phyloP scores from a whole-genome alignment of 2,113 vertebrate genomes.

The Talpa occidentalis region DNA sequence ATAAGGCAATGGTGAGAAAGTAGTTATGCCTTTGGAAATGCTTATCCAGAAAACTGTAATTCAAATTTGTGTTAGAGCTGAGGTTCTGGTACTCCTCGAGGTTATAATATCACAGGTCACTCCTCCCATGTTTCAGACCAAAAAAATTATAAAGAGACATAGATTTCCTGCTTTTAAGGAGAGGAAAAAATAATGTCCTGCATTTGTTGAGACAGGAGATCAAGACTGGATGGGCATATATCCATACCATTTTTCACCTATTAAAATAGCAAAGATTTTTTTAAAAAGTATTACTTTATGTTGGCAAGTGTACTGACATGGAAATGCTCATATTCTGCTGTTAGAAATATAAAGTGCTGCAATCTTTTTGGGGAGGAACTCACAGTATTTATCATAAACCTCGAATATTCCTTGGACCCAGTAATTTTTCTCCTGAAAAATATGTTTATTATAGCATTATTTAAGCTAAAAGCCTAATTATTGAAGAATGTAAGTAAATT shows the following conservation, averaged over 20 bases:
- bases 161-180: constrained; percentile 54
- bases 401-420: constrained; percentile 23
- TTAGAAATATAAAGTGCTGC: neutral
- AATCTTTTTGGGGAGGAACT: neutral
- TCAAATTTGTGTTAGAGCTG: neutral
- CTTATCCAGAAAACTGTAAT: neutral
- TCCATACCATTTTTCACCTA: constrained; percentile 10
- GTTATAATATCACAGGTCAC: neutral
- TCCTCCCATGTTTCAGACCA: neutral
- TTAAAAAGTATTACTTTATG: constrained; percentile 10
- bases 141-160: neutral
- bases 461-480: neutral
- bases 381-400: constrained; percentile 5
- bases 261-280: constrained; percentile 1
- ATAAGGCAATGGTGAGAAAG: neutral
- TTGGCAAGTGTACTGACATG: neutral
- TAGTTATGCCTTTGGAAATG: constrained; percentile 21
- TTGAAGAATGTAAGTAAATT: constrained; percentile 28
- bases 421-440: constrained; percentile 42
- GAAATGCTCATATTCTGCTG: neutral
- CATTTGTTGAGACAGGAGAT: constrained; percentile 50
- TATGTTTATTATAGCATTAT: neutral
- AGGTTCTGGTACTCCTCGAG: neutral
- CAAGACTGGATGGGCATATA: neutral
- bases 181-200: constrained; percentile 40